Base-by-base conservation (phyloP, 2,797 vertebrate species). In the Glossophaga mutica region DNA sequence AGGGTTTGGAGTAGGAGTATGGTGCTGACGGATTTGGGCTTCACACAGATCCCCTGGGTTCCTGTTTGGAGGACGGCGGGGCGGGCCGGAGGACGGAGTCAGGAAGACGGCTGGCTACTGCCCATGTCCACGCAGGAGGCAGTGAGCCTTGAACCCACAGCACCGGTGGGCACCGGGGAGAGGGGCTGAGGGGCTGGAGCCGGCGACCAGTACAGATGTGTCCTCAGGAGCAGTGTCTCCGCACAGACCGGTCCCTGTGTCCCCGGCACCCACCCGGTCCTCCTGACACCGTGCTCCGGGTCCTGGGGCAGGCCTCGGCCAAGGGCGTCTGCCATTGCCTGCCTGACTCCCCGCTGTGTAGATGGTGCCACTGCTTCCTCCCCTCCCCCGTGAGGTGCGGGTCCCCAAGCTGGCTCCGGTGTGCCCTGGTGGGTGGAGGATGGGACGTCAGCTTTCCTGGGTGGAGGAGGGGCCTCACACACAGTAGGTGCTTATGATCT, bases 11-110 rank as follows among this genome's bases (percentile, higher is more conserved):
- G 39, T 26, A 46, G 68, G 21, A 79, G 6, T 26, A 14, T 1
- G 32, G 14, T 0, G 0, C 50, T 14, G 3, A 18, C 0, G 0
- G 14, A 5, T 39, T 6, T 62, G 85, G n/a, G 14, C 8, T 39
- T 81, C 85, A 15, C 2, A 0, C 0, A 5, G 10, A 19, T 21
- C 12, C 32, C 71, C 39, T 2, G 1, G 87, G 84, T 32, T 67
- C 42, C 34, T 29, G 10, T 5, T 11, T 37, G 44, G 70, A 83
- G 32, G n/a, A 14, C 4, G 24, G 22, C 5, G 32, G 21, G 1
- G 9, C 0, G 26, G 71, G 26, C 3, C 8, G n/a, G 77, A 71
- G 52, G 77, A 29, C 0, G 3, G 62, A 50, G 34, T 7, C 18
- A 1, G 50, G 70, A 32, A 4, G 7, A 24, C 3, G n/a, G 68